Conservation (phyloP, 2,113 vertebrate species). For the Oriolus oriolus region DNA sequence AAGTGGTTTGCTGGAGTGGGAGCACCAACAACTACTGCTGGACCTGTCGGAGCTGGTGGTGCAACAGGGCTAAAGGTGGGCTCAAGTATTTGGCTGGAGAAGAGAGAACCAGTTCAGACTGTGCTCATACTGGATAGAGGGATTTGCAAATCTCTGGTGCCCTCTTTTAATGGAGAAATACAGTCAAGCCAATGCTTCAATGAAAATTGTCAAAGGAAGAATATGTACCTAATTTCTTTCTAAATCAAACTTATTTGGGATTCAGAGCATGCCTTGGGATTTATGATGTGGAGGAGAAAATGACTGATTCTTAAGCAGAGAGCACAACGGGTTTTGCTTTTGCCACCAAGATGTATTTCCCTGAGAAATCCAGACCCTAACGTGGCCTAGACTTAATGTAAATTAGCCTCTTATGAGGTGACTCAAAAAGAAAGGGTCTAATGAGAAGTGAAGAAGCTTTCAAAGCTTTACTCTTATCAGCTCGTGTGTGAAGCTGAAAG, state of each 20-base stretch:
- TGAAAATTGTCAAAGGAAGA: not conserved
- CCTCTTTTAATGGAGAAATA: not conserved
- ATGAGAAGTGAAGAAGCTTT: slow-evolving; percentile 49
- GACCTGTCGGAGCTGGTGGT: rapidly evolving
- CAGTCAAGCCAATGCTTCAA: not conserved
- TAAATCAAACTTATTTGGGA: not conserved
- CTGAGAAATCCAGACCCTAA: slow-evolving; percentile 7
- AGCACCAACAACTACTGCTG: not conserved
- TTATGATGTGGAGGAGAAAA: not conserved
- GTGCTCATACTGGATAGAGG: not conserved
- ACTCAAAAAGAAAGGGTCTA: not conserved
- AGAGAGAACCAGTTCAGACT: not conserved
- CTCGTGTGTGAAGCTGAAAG: not conserved
- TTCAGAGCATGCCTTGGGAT: slow-evolving; percentile 17
- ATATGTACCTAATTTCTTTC: not conserved
- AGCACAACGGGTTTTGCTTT: not conserved
- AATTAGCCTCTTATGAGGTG: not conserved
- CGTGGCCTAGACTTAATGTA: not conserved
- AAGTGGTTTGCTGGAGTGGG: not conserved
- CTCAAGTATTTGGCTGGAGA: not conserved
- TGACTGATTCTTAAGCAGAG: not conserved
- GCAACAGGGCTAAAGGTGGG: not conserved
- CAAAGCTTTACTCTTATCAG: slow-evolving; percentile 13
- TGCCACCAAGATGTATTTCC: not conserved
- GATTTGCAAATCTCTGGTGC: not conserved